Conservation (phyloP, 2,888 invertebrate genomes). For the Chalcosyrphus nemorum region DNA sequence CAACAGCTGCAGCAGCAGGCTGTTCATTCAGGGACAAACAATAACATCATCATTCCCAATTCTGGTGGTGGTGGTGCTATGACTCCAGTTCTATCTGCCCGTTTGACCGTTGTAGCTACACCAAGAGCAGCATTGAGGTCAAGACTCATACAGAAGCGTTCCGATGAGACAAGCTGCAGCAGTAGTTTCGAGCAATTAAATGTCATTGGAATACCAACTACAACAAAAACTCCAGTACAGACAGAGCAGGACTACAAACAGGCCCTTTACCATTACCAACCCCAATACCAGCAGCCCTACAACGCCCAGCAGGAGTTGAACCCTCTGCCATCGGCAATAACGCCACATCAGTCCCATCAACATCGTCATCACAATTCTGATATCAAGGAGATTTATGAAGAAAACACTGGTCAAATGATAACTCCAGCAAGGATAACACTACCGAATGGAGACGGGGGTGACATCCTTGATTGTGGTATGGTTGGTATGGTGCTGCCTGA, state of each 20-base stretch:
- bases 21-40: conserved; percentile 61
- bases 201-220: conserved; percentile 74
- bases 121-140: conserved; percentile 71
- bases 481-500: background rate
- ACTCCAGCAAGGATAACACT: conserved; percentile 31
- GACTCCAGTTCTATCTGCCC: conserved; percentile 64
- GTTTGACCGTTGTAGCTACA: conserved; percentile 66
- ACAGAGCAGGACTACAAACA: conserved; percentile 58
- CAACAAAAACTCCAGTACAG: conserved; percentile 21
- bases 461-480: conserved; percentile 13
- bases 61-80: conserved; percentile 5
- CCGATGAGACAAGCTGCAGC: conserved; percentile 75
- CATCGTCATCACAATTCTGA: conserved; percentile 51
- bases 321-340: background rate
- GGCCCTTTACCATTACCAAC: conserved; percentile 53
- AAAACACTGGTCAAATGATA: conserved; percentile 45
- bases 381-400: conserved; percentile 51
- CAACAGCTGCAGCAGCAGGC: conserved; percentile 25
- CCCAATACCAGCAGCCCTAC: conserved; percentile 62
- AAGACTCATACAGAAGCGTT: conserved; percentile 71
- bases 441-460: conserved; percentile 28
- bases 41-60: conserved; percentile 48
- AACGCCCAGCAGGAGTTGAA: conserved; percentile 43
- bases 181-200: conserved; percentile 77
- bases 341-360: conserved; percentile 32